Evolutionary conservation across 2,888 invertebrate genomes (phyloP).

Genomic region (Cabera pusaria): DNA sequence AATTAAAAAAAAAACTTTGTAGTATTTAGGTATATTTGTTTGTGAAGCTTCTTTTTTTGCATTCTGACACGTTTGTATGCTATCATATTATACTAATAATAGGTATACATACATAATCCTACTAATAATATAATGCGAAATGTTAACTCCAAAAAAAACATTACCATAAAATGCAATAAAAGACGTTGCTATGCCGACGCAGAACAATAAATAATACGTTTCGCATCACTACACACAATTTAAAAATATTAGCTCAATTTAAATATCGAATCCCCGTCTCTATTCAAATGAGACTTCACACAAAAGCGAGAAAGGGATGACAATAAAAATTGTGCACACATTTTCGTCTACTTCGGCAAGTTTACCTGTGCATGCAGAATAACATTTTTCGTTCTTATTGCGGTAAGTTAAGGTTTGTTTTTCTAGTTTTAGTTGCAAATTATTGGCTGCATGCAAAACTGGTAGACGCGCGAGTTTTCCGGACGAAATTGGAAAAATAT

Average conservation of each 20-base stretch:
- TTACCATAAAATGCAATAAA: no score
- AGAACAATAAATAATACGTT: background rate
- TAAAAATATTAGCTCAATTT: constrained; percentile 26
- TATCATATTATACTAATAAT: no score
- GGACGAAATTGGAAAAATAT: constrained; percentile 79
- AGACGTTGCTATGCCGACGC: no score
- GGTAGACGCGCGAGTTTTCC: constrained; percentile 63
- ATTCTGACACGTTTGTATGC: no score
- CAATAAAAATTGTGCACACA: constrained; percentile 51
- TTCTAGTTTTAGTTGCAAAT: background rate
- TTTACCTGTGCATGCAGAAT: constrained; percentile 13
- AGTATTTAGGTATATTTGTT: no score
- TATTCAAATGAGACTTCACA: constrained; percentile 43
- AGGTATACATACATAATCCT: no score
- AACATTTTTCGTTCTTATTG: constrained; percentile 9
- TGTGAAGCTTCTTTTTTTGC: no score
- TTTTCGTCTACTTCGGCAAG: constrained; percentile 43
- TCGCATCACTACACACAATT: constrained; percentile 16
- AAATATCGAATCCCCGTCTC: constrained; percentile 30
- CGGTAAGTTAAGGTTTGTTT: constrained; percentile 26
- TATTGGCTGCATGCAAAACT: constrained; percentile 49
- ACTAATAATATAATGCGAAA: no score
- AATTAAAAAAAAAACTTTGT: no score
- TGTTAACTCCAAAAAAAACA: no score
- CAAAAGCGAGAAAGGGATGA: constrained; percentile 50